phyloP scores from a whole-genome alignment of 1,140 invertebrate species.

The Anadara kagoshimensis region DNA sequence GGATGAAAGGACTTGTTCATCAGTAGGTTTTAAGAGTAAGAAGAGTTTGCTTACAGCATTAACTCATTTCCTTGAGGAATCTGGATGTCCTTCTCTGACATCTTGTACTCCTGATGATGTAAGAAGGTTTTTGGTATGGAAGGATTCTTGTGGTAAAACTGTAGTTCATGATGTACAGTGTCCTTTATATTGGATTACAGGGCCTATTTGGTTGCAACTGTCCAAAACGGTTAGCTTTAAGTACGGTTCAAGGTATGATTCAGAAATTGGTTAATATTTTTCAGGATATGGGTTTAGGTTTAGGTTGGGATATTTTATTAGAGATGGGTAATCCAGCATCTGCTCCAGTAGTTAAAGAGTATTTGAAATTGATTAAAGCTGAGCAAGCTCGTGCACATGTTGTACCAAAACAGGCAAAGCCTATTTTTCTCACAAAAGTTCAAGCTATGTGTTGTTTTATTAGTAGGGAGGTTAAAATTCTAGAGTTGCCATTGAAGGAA shows the following conservation, averaged over 20 bases:
- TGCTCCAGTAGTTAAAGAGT: slow-evolving; percentile 2
- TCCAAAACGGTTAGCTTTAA: slow-evolving; percentile 18
- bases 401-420: slow-evolving; percentile 24
- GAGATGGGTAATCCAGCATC: slow-evolving; percentile 5
- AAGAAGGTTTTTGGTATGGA: slow-evolving; percentile 28
- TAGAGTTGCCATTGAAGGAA: slow-evolving; percentile 8
- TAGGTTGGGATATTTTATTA: slow-evolving; percentile 5
- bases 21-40: not conserved
- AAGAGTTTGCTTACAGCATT: slow-evolving; percentile 3
- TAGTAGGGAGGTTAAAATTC: slow-evolving; percentile 10
- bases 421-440: slow-evolving; percentile 23
- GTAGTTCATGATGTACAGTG: slow-evolving; percentile 23
- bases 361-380: slow-evolving; percentile 19
- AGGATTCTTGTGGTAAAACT: slow-evolving; percentile 32
- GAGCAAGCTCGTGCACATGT: slow-evolving; percentile 31
- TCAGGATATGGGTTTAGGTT: slow-evolving; percentile 10
- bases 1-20: slow-evolving; percentile 10
- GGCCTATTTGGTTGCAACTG: not conserved
- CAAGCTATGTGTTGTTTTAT: slow-evolving; percentile 10
- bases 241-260: slow-evolving; percentile 12
- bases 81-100: not conserved
- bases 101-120: slow-evolving; percentile 19
- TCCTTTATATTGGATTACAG: slow-evolving; percentile 5
- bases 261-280: slow-evolving; percentile 10
- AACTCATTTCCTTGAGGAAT: not conserved